Evolutionary conservation across 2,888 invertebrate genomes (phyloP).

Genomic region (Sphaeridia pumilis): DNA sequence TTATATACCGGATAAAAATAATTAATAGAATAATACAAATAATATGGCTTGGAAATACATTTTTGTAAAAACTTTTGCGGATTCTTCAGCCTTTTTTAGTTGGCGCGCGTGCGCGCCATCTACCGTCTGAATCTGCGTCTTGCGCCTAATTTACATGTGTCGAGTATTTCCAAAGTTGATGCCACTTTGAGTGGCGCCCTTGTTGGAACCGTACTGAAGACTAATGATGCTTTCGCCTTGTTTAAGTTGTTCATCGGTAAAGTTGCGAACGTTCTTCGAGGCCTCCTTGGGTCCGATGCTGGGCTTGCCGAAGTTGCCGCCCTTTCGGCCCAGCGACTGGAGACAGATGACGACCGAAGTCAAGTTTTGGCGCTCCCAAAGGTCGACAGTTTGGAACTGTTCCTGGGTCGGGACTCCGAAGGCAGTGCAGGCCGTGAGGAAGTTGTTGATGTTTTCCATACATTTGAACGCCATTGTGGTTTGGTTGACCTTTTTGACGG

Average conservation of each 20-base stretch:
- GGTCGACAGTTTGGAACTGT: constrained; percentile 51
- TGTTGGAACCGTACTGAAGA: constrained; percentile 93
- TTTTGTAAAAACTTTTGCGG: too few relatives aligned
- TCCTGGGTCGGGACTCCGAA: constrained; percentile 89
- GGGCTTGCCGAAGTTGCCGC: constrained; percentile 61
- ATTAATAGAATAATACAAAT: too few relatives aligned
- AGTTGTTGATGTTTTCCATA: constrained; percentile 97
- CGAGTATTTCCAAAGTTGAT: constrained; percentile 94
- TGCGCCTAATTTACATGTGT: constrained; percentile 75
- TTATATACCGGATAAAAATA: too few relatives aligned
- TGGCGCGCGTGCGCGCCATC: neutral
- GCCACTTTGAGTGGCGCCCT: constrained; percentile 91
- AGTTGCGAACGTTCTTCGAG: constrained; percentile 85
- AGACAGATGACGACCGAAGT: constrained; percentile 91
- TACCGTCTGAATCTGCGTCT: too few relatives aligned
- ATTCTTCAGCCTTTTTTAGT: too few relatives aligned
- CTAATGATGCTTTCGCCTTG: constrained; percentile 89
- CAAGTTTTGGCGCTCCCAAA: constrained; percentile 93
- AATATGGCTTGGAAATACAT: too few relatives aligned
- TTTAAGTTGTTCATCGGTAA: constrained; percentile 84
- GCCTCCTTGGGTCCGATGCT: constrained; percentile 93
- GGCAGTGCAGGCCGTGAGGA: constrained; percentile 67
- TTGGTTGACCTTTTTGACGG: constrained; percentile 83
- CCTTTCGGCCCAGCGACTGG: constrained; percentile 85
- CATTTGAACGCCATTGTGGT: constrained; percentile 90